Conservation (phyloP, 2,888 invertebrate genomes). For the Nomada goodeniana region DNA sequence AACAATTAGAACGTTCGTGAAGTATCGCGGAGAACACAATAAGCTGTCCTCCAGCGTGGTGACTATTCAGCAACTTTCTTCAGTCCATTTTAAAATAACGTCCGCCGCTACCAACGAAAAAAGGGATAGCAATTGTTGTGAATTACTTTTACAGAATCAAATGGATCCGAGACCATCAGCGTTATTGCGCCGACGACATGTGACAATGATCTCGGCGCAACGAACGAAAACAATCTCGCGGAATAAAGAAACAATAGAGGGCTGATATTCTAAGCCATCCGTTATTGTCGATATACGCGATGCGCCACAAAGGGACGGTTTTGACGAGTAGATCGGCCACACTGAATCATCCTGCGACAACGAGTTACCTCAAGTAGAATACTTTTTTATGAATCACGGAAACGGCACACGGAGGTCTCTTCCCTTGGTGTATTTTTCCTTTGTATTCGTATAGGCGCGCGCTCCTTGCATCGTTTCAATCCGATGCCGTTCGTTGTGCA, state of each 20-base stretch:
- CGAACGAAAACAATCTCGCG: constrained; percentile 18
- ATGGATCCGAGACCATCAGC: background rate
- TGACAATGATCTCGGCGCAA: background rate
- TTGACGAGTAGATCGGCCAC: constrained; percentile 38
- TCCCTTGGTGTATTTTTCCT: constrained; percentile 33
- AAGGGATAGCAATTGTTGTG: background rate
- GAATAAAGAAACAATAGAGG: constrained; percentile 29
- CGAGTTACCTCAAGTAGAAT: constrained; percentile 27
- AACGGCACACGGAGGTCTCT: constrained; percentile 9
- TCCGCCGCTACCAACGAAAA: too few species aligned
- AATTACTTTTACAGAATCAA: background rate
- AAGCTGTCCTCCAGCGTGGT: too few species aligned
- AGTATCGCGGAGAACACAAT: too few species aligned
- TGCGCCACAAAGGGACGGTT: constrained; percentile 32
- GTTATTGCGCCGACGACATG: background rate
- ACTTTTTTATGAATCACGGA: constrained; percentile 43
- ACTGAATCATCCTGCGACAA: constrained; percentile 46
- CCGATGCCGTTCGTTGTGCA: constrained; percentile 20
- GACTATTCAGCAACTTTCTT: too few species aligned
- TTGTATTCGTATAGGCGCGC: constrained; percentile 10
- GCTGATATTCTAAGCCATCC: constrained; percentile 39
- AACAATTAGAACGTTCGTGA: too few species aligned
- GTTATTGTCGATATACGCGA: constrained; percentile 28
- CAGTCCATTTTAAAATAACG: too few species aligned
- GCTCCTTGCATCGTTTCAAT: constrained; percentile 23